Percentiles rank a stretch among this genome's conserved stretches.
Conservation (phyloP, 2,797 vertebrate genomes). For the Manis javanica region DNA sequence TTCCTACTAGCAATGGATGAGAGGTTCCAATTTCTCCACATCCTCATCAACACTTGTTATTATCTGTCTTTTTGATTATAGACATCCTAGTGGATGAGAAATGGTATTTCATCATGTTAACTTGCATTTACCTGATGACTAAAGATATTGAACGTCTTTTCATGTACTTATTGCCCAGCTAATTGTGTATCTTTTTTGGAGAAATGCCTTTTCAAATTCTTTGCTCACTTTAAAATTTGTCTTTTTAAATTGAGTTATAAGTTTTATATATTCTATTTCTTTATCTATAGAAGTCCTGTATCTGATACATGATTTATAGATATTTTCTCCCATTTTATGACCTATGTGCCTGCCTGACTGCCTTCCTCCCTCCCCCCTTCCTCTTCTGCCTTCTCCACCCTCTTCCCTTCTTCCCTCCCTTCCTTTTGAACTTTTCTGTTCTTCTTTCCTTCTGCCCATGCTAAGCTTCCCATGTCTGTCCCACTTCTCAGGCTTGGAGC, state of each 20-base stretch:
- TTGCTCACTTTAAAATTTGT: background rate
- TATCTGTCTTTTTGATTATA: background rate
- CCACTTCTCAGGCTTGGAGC: background rate
- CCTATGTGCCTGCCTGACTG: background rate
- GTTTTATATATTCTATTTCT: background rate
- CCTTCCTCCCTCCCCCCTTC: background rate
- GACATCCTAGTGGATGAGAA: background rate
- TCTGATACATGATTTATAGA: background rate
- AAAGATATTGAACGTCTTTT: background rate
- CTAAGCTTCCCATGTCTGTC: background rate
- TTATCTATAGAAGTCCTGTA: background rate
- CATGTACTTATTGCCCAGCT: background rate
- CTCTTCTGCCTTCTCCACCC: too few species aligned
- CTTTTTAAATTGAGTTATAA: background rate
- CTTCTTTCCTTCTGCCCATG: background rate
- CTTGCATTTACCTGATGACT: background rate
- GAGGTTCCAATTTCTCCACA: background rate
- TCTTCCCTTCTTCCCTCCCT: background rate
- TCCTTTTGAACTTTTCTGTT: background rate
- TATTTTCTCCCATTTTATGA: background rate
- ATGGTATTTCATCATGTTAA: background rate
- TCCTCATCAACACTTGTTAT: background rate
- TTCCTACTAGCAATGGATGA: background rate
- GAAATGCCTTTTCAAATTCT: conserved; percentile 10
- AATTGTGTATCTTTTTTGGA: background rate